A percentile compares a stretch with the other conserved stretches of the same genome.
These are phyloP conservation scores for Orthosia gothica DNA, from an alignment of 2,888 invertebrate genomes.

Conservation along the genomic window DNA sequence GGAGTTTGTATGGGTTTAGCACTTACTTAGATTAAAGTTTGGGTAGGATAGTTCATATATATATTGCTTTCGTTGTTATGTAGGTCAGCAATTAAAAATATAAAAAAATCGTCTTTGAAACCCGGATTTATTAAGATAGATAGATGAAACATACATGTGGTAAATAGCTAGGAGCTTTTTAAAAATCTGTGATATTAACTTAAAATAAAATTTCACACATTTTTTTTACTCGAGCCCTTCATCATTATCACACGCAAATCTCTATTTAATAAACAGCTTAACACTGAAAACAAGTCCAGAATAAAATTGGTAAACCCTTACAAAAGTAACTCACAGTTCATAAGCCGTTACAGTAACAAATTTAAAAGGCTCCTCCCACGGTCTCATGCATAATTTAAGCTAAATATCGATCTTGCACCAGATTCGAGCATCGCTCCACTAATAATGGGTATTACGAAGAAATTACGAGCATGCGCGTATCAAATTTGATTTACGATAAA, in stretches of 20 bases:
- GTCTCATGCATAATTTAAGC: slow-evolving; percentile 79
- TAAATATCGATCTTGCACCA: slow-evolving; percentile 72
- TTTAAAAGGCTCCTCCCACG: slow-evolving; percentile 73
- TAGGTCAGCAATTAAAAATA: too few relatives aligned
- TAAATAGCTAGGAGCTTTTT: too few relatives aligned
- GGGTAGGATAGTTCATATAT: not conserved
- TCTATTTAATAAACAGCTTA: not conserved
- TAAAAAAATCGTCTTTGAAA: too few relatives aligned
- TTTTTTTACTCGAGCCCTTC: too few relatives aligned
- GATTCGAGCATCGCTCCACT: slow-evolving; percentile 67
- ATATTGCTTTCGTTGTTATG: not conserved
- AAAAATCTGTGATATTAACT: too few relatives aligned
- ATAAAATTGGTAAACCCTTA: slow-evolving; percentile 50
- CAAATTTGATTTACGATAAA: slow-evolving; percentile 64
- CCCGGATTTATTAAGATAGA: too few relatives aligned
- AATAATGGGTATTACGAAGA: slow-evolving; percentile 71
- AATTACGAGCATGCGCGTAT: slow-evolving; percentile 66
- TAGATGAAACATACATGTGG: too few relatives aligned
- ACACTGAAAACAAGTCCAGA: not conserved
- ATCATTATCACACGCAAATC: not conserved
- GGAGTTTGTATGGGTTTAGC: slow-evolving; percentile 14
- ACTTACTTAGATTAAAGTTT: not conserved
- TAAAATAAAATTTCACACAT: too few relatives aligned
- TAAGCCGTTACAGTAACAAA: slow-evolving; percentile 69
- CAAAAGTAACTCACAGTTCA: slow-evolving; percentile 52